Evolutionary conservation across 2,888 invertebrate species (phyloP).

Genomic region (Pristionchus japonicus): DNA sequence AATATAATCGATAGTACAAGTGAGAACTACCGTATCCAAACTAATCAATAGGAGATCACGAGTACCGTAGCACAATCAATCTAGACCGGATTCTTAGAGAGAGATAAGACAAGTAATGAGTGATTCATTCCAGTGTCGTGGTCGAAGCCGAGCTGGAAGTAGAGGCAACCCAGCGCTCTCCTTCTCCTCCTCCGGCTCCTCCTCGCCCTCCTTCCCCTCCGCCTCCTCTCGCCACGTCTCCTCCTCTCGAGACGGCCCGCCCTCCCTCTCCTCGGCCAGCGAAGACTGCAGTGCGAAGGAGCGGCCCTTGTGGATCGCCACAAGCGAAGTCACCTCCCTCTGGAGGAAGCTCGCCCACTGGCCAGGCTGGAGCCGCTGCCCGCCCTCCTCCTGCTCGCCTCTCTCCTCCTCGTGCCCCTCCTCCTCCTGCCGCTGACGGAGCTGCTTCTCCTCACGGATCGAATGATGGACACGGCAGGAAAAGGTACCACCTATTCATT

Average conservation of each 20-base stretch:
- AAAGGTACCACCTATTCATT: too few species aligned
- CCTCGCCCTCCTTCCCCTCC: not conserved
- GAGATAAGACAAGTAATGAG: not conserved
- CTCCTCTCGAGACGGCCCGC: not conserved
- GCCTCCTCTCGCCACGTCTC: not conserved
- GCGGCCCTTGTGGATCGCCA: too few species aligned
- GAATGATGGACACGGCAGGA: too few species aligned
- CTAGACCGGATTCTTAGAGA: too few species aligned
- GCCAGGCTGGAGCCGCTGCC: not conserved
- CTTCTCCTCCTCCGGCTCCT: not conserved
- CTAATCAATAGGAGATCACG: too few species aligned
- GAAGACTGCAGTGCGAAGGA: too few species aligned
- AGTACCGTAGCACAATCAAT: too few species aligned
- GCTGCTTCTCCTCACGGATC: too few species aligned
- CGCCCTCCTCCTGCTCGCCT: not conserved
- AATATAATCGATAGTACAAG: too few species aligned
- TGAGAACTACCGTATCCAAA: too few species aligned
- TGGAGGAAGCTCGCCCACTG: not conserved
- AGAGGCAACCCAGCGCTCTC: not conserved
- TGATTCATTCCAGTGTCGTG: not conserved
- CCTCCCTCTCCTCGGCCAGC: too few species aligned
- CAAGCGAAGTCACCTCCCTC: too few species aligned
- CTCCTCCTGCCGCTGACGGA: not conserved
- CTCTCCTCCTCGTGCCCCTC: not conserved
- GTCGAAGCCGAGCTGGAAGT: not conserved